These are phyloP conservation scores for Zophobas morio DNA, from an alignment of 1,140 invertebrate species.

Conservation along the genomic window DNA sequence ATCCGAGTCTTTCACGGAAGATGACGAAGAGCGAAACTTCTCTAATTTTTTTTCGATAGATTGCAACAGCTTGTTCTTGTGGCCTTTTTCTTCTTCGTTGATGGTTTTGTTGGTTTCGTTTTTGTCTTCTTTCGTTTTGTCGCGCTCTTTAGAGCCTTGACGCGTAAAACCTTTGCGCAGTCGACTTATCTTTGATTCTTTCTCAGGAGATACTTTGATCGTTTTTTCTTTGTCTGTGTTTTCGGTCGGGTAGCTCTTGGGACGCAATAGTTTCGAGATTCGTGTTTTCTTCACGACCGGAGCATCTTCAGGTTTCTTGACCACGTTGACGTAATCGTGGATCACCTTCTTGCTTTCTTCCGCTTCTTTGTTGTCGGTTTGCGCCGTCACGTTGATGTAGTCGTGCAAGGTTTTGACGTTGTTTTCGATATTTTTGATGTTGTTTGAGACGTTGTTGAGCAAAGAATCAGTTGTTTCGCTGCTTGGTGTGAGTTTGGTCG, in stretches of 20 bases:
- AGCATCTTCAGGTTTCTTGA: constrained; percentile 15
- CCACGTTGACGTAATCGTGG: constrained; percentile 48
- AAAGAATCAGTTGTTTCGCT: constrained; percentile 53
- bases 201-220: constrained; percentile 64
- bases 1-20: constrained; percentile 66
- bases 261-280: constrained; percentile 74
- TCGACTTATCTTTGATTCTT: constrained; percentile 71
- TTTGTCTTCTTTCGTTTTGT: constrained; percentile 68
- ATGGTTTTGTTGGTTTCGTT: constrained; percentile 67
- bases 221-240: constrained; percentile 66
- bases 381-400: constrained; percentile 53
- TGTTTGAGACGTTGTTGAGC: constrained; percentile 60
- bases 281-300: constrained; percentile 63
- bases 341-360: constrained; percentile 53
- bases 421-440: constrained; percentile 62
- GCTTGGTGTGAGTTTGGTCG: constrained; percentile 9
- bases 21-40: constrained; percentile 71
- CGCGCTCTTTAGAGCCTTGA: constrained; percentile 67
- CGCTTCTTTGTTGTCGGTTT: constrained; percentile 63
- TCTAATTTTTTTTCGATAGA: constrained; percentile 79
- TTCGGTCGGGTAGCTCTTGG: constrained; percentile 71
- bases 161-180: constrained; percentile 63
- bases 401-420: constrained; percentile 54
- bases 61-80: constrained; percentile 74
- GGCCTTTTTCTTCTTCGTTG: constrained; percentile 63